A percentile compares a stretch with the other conserved stretches of the same genome.
Conservation (phyloP, 2,888 invertebrate genomes). For the Crocallis elinguaria region DNA sequence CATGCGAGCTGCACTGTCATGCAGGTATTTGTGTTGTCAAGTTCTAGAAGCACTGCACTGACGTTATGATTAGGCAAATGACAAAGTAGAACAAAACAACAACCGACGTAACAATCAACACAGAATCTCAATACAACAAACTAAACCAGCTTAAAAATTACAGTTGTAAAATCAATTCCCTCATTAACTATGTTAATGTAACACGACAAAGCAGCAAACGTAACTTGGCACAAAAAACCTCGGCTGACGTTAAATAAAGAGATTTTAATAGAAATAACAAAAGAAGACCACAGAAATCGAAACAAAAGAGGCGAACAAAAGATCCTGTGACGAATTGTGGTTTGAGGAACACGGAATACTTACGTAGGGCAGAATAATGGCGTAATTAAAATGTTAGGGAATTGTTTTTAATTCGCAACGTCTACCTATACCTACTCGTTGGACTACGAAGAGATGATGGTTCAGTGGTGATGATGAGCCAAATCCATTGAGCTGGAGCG, state of each 20-base stretch:
- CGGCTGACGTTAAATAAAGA: constrained; percentile 58
- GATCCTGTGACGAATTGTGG: constrained; percentile 52
- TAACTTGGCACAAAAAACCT: constrained; percentile 48
- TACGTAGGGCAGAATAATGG: constrained; percentile 19
- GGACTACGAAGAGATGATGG: too few species aligned
- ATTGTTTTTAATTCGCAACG: neutral
- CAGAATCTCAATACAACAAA: too few species aligned
- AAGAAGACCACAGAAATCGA: constrained; percentile 65
- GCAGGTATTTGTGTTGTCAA: too few species aligned
- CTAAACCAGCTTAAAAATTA: constrained; percentile 17
- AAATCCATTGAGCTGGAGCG: too few species aligned
- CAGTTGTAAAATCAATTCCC: constrained; percentile 13
- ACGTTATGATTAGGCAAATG: too few species aligned
- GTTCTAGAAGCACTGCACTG: too few species aligned
- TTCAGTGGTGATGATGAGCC: too few species aligned
- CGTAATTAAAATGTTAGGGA: constrained; percentile 14
- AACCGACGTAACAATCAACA: too few species aligned
- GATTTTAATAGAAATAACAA: constrained; percentile 61
- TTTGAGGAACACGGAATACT: constrained; percentile 26
- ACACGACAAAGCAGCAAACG: constrained; percentile 19
- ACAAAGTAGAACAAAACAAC: too few species aligned
- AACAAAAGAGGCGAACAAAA: constrained; percentile 62
- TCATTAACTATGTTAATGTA: constrained; percentile 23
- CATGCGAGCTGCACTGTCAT: too few species aligned
- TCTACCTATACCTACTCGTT: too few species aligned